phyloP scores from a whole-genome alignment of 2,888 invertebrate species.

The Hydrotaea diabolus region DNA sequence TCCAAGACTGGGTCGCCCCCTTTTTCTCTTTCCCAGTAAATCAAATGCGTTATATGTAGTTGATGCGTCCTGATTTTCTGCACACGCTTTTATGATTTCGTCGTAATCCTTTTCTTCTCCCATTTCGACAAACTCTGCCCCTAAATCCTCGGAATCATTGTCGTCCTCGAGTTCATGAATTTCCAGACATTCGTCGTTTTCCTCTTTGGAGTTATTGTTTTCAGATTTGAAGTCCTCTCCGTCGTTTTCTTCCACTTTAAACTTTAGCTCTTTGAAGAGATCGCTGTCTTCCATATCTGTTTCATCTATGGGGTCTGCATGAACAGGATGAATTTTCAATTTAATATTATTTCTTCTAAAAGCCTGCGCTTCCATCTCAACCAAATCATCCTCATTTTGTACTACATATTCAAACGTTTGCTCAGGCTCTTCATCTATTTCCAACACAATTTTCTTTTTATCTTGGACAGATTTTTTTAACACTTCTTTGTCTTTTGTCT shows the following conservation, averaged over 20 bases:
- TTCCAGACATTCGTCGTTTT: constrained; percentile 21
- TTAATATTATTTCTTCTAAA: constrained; percentile 23
- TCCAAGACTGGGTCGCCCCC: constrained; percentile 53
- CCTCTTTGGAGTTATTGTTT: constrained; percentile 11
- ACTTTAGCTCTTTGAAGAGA: constrained; percentile 61
- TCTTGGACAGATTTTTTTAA: constrained; percentile 51
- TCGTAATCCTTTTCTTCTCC: constrained; percentile 43
- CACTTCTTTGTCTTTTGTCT: constrained; percentile 38
- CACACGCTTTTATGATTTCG: background rate
- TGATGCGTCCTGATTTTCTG: background rate
- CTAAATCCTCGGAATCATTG: background rate
- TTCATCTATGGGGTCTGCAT: background rate
- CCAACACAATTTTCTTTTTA: constrained; percentile 61
- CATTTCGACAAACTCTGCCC: constrained; percentile 39
- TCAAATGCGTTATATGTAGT: background rate
- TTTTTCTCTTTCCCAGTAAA: constrained; percentile 31
- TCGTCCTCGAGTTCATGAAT: background rate
- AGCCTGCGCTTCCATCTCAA: background rate
- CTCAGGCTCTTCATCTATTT: constrained; percentile 54
- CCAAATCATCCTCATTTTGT: constrained; percentile 47
- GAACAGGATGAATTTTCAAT: background rate
- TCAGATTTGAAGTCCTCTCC: background rate
- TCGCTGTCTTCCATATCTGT: constrained; percentile 50
- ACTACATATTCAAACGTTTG: constrained; percentile 50
- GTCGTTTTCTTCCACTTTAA: constrained; percentile 41